A percentile compares a stretch with the other conserved stretches of the same genome.
These are phyloP conservation scores for Abscondita cerata DNA, from an alignment of 2,888 invertebrate species.

Conservation along the genomic window DNA sequence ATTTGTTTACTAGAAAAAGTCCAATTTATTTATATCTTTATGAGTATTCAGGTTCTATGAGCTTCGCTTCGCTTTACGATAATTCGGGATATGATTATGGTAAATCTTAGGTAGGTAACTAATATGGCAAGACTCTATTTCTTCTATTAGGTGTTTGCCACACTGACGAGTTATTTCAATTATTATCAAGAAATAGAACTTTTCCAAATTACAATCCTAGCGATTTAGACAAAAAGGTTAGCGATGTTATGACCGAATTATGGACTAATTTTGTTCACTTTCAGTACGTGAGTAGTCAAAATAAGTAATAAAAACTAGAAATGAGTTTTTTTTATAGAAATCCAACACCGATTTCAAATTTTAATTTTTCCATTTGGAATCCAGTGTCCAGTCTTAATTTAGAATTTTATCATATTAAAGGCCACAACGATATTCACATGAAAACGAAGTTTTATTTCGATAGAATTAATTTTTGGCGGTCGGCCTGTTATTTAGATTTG, in stretches of 20 bases:
- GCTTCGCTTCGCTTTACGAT: neutral
- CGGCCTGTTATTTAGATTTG: too few relatives aligned
- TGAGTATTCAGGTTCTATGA: constrained; percentile 13
- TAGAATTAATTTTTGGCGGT: neutral
- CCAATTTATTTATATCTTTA: constrained; percentile 68
- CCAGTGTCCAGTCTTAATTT: neutral
- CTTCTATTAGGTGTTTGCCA: constrained; percentile 17
- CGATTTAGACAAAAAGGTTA: constrained; percentile 1
- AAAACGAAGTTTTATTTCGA: neutral
- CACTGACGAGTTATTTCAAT: constrained; percentile 18
- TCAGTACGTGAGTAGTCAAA: neutral
- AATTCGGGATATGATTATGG: constrained; percentile 7
- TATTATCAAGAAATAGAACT: neutral
- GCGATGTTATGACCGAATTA: neutral
- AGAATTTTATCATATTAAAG: neutral
- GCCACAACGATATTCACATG: neutral
- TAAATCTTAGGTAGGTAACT: neutral
- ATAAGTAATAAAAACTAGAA: neutral
- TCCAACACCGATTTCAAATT: neutral
- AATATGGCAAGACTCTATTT: neutral
- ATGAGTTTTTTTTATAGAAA: constrained; percentile 1
- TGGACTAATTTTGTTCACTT: constrained; percentile 14
- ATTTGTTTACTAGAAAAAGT: constrained; percentile 60
- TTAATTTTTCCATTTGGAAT: neutral
- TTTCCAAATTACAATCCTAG: constrained; percentile 21